Evolutionary conservation across 2,888 invertebrate genomes (phyloP).

Genomic region (Apocheima hispidaria): DNA sequence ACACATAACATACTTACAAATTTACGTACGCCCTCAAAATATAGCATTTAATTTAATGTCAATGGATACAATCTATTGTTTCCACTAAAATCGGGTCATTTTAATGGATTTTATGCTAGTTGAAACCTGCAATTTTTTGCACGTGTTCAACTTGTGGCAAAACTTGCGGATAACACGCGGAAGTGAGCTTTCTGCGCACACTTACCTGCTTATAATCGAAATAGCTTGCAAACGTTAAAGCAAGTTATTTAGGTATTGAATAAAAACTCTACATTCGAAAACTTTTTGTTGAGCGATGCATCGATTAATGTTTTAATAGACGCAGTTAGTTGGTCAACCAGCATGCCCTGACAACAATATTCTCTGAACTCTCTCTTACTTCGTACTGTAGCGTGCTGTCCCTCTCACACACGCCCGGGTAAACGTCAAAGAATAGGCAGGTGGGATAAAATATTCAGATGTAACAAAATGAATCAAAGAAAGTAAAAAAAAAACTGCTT

Average conservation of each 20-base stretch:
- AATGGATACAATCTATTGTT: no score
- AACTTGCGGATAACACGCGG: no score
- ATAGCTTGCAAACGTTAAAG: background rate
- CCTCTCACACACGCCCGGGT: slow-evolving; percentile 61
- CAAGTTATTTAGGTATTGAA: background rate
- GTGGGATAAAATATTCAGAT: slow-evolving; percentile 4
- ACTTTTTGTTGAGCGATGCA: slow-evolving; percentile 24
- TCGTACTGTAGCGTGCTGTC: slow-evolving; percentile 50
- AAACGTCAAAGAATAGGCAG: slow-evolving; percentile 65
- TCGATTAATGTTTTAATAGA: slow-evolving; percentile 68
- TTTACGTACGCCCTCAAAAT: no score
- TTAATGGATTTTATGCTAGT: no score
- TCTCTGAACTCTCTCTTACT: slow-evolving; percentile 46
- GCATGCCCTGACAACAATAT: slow-evolving; percentile 62
- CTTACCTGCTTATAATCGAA: background rate
- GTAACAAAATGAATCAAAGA: background rate
- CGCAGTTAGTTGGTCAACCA: slow-evolving; percentile 75
- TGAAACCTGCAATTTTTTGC: no score
- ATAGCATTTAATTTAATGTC: no score
- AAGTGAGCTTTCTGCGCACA: no score
- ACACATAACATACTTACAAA: no score
- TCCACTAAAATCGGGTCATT: no score
- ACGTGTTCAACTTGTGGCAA: no score
- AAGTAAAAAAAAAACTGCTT: background rate
- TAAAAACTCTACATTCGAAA: background rate